These are phyloP conservation scores for Natator depressus DNA, from an alignment of 2,113 vertebrate species.

Conservation along the genomic window DNA sequence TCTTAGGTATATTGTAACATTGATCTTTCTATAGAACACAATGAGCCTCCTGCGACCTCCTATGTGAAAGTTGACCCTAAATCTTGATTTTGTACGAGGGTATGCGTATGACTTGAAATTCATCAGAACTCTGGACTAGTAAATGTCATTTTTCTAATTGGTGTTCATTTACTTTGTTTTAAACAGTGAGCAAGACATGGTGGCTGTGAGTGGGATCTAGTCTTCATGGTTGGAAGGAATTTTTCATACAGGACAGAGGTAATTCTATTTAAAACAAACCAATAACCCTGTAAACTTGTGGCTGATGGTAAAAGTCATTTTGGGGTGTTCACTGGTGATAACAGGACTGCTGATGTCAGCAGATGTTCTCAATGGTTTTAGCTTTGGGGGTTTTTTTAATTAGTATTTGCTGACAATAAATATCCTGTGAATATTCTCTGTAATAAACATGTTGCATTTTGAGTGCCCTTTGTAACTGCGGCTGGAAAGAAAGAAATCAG, in stretches of 20 bases:
- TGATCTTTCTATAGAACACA: conserved; percentile 62
- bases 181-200: conserved; percentile 72
- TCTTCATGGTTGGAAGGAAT: conserved; percentile 65
- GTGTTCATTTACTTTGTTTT: conserved; percentile 66
- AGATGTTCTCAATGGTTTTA: not conserved
- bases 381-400: rapidly evolving
- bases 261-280: conserved; percentile 26
- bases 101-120: conserved; percentile 36
- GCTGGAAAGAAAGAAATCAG: rapidly evolving
- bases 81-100: conserved; percentile 52
- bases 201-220: conserved; percentile 54
- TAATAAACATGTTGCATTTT: not conserved
- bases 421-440: not conserved
- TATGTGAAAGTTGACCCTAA: conserved; percentile 37
- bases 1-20: conserved; percentile 33
- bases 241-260: conserved; percentile 64
- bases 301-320: not conserved
- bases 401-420: rapidly evolving
- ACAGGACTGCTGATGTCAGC: not conserved
- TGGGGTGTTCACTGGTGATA: not conserved
- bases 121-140: conserved; percentile 19
- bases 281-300: not conserved
- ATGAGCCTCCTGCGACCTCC: conserved; percentile 63
- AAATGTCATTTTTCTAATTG: conserved; percentile 55
- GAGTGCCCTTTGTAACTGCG: not conserved